Conservation (phyloP, 2,888 invertebrate species). For the Listrodromus nycthemerus region DNA sequence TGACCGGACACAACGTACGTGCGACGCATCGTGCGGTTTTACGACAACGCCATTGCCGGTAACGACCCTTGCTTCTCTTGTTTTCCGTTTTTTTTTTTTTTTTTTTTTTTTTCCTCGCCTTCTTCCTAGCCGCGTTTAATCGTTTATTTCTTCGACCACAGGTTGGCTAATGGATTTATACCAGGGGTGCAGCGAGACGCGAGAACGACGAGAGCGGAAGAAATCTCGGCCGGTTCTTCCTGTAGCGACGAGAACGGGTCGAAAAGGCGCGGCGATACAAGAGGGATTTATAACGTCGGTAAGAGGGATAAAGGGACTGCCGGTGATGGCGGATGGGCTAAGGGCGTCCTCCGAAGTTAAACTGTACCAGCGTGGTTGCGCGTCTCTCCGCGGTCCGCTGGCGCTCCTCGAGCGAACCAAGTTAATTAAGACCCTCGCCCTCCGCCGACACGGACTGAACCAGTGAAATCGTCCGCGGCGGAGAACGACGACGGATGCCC, state of each 20-base stretch:
- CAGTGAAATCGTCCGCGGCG: constrained; percentile 53
- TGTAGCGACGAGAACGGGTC: constrained; percentile 50
- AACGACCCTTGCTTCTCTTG: constrained; percentile 10
- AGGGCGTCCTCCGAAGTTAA: constrained; percentile 4
- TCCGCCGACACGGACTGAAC: constrained; percentile 56
- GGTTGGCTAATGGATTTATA: constrained; percentile 59
- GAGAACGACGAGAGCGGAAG: constrained; percentile 17
- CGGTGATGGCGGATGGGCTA: constrained; percentile 2
- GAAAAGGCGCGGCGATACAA: constrained; percentile 66
- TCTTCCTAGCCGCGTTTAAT: constrained; percentile 13
- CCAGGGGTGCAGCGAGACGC: constrained; percentile 9
- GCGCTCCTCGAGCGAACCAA: constrained; percentile 48
- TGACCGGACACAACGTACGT: constrained; percentile 35
- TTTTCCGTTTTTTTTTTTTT: neutral
- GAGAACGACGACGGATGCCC: neutral
- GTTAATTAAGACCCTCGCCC: constrained; percentile 63
- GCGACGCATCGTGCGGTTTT: constrained; percentile 47
- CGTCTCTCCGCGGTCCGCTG: constrained; percentile 42
- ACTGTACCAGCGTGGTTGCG: neutral
- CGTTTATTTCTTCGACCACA: constrained; percentile 31
- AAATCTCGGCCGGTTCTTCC: constrained; percentile 49
- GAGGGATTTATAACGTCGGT: constrained; percentile 70
- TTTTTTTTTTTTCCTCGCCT: constrained; percentile 9
- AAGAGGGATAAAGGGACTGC: constrained; percentile 55
- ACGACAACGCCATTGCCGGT: constrained; percentile 7